Percentiles rank a stretch among this genome's conserved stretches.
These are phyloP conservation scores for Eutrigla gurnardus DNA, from an alignment of 2,797 vertebrate genomes.

Conservation along the genomic window DNA sequence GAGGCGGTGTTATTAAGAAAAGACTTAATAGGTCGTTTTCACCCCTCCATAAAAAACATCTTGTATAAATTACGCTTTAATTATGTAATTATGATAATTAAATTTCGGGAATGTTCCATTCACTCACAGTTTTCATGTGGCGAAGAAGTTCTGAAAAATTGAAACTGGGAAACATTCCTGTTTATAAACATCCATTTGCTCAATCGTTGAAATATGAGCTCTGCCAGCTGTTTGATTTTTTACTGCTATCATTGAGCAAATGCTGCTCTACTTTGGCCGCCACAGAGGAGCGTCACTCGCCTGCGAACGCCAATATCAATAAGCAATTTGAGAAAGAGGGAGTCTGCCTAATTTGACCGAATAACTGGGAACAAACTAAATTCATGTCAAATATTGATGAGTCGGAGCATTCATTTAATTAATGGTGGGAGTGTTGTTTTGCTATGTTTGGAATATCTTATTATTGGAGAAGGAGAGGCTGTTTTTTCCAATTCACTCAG, in stretches of 20 bases:
- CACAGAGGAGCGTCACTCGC: neutral
- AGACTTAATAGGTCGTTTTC: neutral
- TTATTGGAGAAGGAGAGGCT: constrained; percentile 19
- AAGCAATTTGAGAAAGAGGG: neutral
- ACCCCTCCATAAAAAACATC: neutral
- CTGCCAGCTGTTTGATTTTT: constrained; percentile 40
- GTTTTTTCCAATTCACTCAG: constrained; percentile 36
- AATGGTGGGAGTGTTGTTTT: neutral
- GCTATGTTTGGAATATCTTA: constrained; percentile 3
- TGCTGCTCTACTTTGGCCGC: neutral
- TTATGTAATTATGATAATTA: too few relatives aligned
- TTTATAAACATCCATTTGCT: constrained; percentile 6
- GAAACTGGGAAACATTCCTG: constrained; percentile 21
- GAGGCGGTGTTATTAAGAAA: neutral
- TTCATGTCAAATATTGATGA: neutral
- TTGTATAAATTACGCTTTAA: neutral
- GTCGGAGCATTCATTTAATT: neutral
- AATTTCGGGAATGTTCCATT: neutral
- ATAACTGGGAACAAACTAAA: neutral
- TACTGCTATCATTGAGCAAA: neutral
- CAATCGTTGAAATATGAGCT: constrained; percentile 24
- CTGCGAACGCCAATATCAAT: neutral
- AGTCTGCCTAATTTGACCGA: neutral
- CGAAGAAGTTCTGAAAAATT: neutral
- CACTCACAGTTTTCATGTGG: neutral